Percentiles rank a stretch among this genome's conserved stretches.
Evolutionary conservation across 2,797 vertebrate species (phyloP).

Genomic region (Tokudaia muenninki): DNA sequence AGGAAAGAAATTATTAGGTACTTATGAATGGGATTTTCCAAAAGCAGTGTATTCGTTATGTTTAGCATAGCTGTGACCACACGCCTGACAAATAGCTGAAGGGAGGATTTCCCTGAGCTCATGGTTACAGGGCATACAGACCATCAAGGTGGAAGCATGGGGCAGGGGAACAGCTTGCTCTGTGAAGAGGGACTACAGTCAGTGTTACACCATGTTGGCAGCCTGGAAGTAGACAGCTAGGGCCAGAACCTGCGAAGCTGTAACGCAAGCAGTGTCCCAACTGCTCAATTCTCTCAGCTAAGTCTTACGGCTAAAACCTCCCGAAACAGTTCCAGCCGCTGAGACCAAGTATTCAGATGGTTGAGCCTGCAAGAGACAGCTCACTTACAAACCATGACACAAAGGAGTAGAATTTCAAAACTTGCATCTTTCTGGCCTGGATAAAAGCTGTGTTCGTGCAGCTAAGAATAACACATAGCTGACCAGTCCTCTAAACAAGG

Average conservation of each 20-base stretch:
- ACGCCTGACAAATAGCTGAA: too few relatives aligned
- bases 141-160: too few relatives aligned
- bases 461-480: conserved; percentile 62
- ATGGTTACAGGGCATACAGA: neutral
- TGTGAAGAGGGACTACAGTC: neutral
- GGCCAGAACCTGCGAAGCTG: neutral
- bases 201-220: neutral
- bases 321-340: neutral
- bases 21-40: conserved; percentile 45
- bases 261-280: too few relatives aligned
- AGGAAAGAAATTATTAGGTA: conserved; percentile 15
- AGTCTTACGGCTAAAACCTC: neutral
- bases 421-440: neutral
- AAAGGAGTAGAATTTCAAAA: conserved; percentile 47
- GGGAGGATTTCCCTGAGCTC: neutral
- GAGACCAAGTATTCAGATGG: too few relatives aligned
- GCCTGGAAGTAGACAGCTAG: neutral
- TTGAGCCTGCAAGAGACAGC: neutral
- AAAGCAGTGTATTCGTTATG: neutral
- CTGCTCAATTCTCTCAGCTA: neutral
- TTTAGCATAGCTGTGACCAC: neutral
- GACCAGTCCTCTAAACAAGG: conserved; percentile 59
- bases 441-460: conserved; percentile 28
- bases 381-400: neutral
- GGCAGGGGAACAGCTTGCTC: too few relatives aligned